These are phyloP conservation scores for Caenorhabditis uteleia DNA, from an alignment of 2,888 invertebrate species.

Conservation along the genomic window DNA sequence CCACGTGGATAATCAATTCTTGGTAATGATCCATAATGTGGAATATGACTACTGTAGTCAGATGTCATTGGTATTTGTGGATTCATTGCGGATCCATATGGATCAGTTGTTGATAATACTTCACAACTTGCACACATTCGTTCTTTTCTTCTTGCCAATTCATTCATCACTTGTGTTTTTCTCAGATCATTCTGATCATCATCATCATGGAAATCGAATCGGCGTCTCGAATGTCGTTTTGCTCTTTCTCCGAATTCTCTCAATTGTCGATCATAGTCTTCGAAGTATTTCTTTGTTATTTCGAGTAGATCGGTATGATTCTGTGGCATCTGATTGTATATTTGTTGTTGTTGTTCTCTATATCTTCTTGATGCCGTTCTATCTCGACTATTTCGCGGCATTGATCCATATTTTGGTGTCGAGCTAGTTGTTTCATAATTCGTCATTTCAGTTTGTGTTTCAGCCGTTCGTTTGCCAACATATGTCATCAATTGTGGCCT, in stretches of 20 bases:
- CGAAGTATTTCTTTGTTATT: conserved; percentile 60
- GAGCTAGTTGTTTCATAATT: conserved; percentile 22
- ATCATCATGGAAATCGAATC: conserved; percentile 67
- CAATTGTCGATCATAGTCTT: conserved; percentile 64
- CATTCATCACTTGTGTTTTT: conserved; percentile 74
- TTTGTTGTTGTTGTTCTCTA: conserved; percentile 28
- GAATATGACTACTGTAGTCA: conserved; percentile 58
- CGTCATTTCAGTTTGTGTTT: conserved; percentile 52
- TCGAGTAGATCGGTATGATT: conserved; percentile 57
- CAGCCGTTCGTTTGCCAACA: conserved; percentile 41
- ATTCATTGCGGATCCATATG: conserved; percentile 12
- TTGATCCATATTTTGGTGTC: conserved; percentile 21
- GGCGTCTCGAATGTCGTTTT: conserved; percentile 21
- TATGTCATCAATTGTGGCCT: conserved; percentile 33
- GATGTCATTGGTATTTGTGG: conserved; percentile 27
- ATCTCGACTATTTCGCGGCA: conserved; percentile 19
- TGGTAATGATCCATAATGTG: conserved; percentile 66
- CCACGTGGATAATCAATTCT: conserved; percentile 54
- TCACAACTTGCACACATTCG: conserved; percentile 72
- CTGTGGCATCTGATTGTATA: conserved; percentile 33
- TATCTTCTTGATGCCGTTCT: conserved; percentile 23
- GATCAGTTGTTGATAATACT: conserved; percentile 34
- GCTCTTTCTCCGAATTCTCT: conserved; percentile 46
- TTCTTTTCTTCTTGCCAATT: conserved; percentile 76
- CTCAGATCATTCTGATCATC: conserved; percentile 74